Conservation (phyloP, 1,140 invertebrate genomes). For the Belonocnema kinseyi region DNA sequence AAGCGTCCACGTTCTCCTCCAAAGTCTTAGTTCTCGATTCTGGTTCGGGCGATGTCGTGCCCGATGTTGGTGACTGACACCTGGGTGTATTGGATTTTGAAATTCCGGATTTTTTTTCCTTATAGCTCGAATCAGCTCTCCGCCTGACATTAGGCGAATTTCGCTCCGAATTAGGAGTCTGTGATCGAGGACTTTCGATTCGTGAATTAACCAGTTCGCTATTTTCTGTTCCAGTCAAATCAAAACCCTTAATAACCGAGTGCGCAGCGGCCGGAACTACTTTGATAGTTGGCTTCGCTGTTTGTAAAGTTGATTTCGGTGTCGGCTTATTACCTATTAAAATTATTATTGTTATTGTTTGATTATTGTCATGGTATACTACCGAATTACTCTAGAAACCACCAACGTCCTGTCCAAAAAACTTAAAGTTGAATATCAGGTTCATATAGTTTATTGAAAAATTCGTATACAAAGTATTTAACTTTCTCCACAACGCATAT, state of each 20-base stretch:
- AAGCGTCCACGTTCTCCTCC: constrained; percentile 78
- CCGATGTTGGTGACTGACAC: constrained; percentile 80
- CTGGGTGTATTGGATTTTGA: constrained; percentile 70
- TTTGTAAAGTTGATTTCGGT: constrained; percentile 57
- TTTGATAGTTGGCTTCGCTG: constrained; percentile 62
- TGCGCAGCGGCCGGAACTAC: constrained; percentile 62
- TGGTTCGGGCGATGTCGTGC: constrained; percentile 32
- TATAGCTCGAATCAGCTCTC: constrained; percentile 50
- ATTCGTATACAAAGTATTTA: too few species aligned
- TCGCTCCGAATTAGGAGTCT: constrained; percentile 62
- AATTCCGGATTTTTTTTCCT: constrained; percentile 54
- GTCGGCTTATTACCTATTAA: constrained; percentile 63
- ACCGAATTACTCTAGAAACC: too few species aligned
- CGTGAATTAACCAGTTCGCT: constrained; percentile 57
- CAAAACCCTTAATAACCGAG: constrained; percentile 63
- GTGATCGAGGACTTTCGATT: constrained; percentile 59
- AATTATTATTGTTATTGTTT: constrained; percentile 42
- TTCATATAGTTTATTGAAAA: too few species aligned
- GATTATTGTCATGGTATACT: background rate
- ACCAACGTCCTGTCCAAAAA: too few species aligned
- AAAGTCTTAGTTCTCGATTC: constrained; percentile 48
- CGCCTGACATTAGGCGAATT: constrained; percentile 61
- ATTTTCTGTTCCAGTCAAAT: constrained; percentile 58
- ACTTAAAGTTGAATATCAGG: too few species aligned
- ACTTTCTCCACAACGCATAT: too few species aligned